A percentile compares a stretch with the other conserved stretches of the same genome.
Conservation (phyloP, 1,140 invertebrate genomes). For the Lepidostoma basale region DNA sequence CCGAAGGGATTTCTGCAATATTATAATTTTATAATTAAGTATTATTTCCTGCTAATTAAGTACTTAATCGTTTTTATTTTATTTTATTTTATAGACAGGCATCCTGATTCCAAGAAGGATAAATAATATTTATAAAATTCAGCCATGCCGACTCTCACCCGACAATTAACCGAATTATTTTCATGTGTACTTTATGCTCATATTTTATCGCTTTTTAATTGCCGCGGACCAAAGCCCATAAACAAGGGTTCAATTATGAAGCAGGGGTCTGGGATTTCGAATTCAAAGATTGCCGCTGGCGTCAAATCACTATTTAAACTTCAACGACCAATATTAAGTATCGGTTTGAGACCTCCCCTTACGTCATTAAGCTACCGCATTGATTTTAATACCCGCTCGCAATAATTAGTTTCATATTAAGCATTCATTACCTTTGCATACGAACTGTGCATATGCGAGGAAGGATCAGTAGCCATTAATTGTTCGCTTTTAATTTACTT, state of each 20-base stretch:
- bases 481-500: constrained; percentile 12
- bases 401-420: not conserved
- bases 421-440: not conserved
- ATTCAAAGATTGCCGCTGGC: constrained; percentile 25
- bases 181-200: constrained; percentile 41
- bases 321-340: constrained; percentile 11
- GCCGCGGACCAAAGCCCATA: constrained; percentile 37
- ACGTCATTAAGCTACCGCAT: constrained; percentile 15
- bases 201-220: constrained; percentile 45
- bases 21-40: too few species aligned
- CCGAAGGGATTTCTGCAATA: too few species aligned
- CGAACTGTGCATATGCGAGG: not conserved
- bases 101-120: constrained; percentile 8
- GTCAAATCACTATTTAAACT: not conserved
- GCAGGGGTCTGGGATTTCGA: constrained; percentile 24
- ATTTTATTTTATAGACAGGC: too few species aligned
- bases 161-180: constrained; percentile 42
- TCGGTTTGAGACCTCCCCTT: constrained; percentile 1
- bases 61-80: too few species aligned
- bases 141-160: constrained; percentile 19
- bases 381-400: not conserved
- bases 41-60: too few species aligned
- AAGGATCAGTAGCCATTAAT: too few species aligned
- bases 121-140: constrained; percentile 33
- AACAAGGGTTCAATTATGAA: constrained; percentile 40